Evolutionary conservation across 2,797 vertebrate genomes (phyloP).

Genomic region (Nannoperca obscura): DNA sequence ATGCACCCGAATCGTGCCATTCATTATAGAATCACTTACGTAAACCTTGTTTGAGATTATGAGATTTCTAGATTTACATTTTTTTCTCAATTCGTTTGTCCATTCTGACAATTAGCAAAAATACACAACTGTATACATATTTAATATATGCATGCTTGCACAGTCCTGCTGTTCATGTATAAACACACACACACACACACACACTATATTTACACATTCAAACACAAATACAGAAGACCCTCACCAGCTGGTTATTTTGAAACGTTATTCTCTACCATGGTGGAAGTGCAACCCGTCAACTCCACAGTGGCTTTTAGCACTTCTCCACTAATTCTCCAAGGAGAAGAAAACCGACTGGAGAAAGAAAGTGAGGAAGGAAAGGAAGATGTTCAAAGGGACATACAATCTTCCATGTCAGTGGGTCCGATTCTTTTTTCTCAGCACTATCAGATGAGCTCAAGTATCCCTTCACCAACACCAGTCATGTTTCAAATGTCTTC

Average conservation of each 20-base stretch:
- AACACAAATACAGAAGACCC: constrained; percentile 6
- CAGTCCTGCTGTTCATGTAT: too few relatives aligned
- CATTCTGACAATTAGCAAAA: not conserved
- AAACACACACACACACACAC: too few relatives aligned
- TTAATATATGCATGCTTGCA: not conserved
- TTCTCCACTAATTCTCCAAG: constrained; percentile 45
- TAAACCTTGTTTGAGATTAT: constrained; percentile 13
- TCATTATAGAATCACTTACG: constrained; percentile 23
- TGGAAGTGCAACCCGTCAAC: constrained; percentile 43
- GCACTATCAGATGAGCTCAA: not conserved
- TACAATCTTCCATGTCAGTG: constrained; percentile 9
- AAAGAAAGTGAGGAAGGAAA: constrained; percentile 45
- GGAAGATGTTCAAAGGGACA: constrained; percentile 29
- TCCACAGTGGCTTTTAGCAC: constrained; percentile 72
- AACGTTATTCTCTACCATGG: constrained; percentile 13
- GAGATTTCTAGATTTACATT: not conserved
- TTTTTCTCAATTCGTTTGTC: constrained; percentile 9
- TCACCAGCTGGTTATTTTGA: constrained; percentile 27
- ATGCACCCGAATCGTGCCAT: constrained; percentile 21
- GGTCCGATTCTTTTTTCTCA: not conserved
- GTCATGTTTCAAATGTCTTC: not conserved
- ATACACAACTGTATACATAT: not conserved
- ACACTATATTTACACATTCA: not conserved
- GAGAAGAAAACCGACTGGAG: constrained; percentile 37
- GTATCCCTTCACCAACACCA: not conserved